Base-by-base conservation (phyloP, 1,140 invertebrate genomes). In the Doryteuthis pealeii region DNA sequence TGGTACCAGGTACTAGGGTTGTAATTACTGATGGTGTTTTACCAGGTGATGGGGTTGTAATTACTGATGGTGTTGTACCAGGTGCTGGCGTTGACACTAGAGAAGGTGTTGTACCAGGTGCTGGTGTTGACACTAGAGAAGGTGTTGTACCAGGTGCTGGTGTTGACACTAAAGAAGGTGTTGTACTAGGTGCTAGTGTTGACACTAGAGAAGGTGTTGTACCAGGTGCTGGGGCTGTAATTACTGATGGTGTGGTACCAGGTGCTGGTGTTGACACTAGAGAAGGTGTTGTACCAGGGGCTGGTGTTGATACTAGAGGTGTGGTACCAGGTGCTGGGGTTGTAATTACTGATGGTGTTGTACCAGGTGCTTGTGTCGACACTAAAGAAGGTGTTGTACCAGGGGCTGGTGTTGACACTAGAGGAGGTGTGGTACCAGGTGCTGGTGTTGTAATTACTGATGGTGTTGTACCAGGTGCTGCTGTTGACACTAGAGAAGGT, bases 341-440 rank as follows among this genome's bases (percentile, higher is more conserved):
- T 76, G 45, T 54, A 72, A 33, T 8, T 72, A 26, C 22, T 30
- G 35, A 12, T 49, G 43, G 31, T 76, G 54, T 49, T 58, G 30
- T 62, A 58, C 15, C 54, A 72, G 67, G 30, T 72, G 43, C 58
- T 71, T 22, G 26, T 77, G 43, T 32, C 72, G 33, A 43, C 30
- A 40, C 49, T 72, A 35, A 30, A 73, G 66, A 49, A 35, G 43
- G 1, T 73, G 33, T 43, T 73, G 69, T 54, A 77, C 54, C 40
- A 65, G 26, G 49, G 77, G 71, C 62, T 76, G 33, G 40, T 73
- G 58, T 35, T 73, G 73, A 40, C 72, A 30, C n/a, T n/a, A n/a
- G n/a, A n/a, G n/a, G n/a, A n/a, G n/a, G 26, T 76, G 32, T 33
- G 54, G 65, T 31, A 32, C 15, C 31, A 69, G 68, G 26, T 72